A percentile compares a stretch with the other conserved stretches of the same genome.
Evolutionary conservation across 1,140 invertebrate genomes (phyloP).

Genomic region (Nautilus pompilius): DNA sequence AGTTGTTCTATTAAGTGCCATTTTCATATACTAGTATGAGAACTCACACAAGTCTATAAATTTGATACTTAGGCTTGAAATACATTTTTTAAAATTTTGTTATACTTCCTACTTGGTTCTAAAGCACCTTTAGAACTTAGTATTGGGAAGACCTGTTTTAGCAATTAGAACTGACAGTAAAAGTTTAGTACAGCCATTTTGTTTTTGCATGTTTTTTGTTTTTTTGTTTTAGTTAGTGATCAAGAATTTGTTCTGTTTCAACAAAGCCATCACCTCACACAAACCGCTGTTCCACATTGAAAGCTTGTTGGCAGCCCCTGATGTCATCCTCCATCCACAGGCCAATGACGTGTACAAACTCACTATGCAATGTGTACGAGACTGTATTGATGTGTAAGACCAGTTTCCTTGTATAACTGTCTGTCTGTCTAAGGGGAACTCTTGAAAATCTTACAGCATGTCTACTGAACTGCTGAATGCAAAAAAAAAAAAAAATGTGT

Average conservation of each 20-base stretch:
- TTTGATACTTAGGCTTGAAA: no score
- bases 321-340: constrained; percentile 71
- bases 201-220: constrained; percentile 1
- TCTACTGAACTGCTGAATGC: background rate
- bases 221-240: constrained; percentile 60
- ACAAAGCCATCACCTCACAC: constrained; percentile 61
- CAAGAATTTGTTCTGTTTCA: constrained; percentile 70
- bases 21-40: no score
- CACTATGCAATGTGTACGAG: constrained; percentile 55
- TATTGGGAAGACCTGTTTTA: no score
- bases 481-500: background rate
- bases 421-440: no score
- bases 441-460: no score
- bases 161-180: no score
- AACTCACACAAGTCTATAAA: no score
- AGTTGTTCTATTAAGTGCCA: no score
- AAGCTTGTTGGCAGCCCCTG: constrained; percentile 68
- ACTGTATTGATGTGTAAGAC: constrained; percentile 56
- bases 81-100: no score
- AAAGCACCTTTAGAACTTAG: no score
- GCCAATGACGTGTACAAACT: constrained; percentile 73
- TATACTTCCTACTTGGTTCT: no score
- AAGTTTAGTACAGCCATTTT: background rate
- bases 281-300: constrained; percentile 75
- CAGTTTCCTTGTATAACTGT: no score